Evolutionary conservation across 2,113 vertebrate species (phyloP).

Genomic region (Dolichotis patagonum): DNA sequence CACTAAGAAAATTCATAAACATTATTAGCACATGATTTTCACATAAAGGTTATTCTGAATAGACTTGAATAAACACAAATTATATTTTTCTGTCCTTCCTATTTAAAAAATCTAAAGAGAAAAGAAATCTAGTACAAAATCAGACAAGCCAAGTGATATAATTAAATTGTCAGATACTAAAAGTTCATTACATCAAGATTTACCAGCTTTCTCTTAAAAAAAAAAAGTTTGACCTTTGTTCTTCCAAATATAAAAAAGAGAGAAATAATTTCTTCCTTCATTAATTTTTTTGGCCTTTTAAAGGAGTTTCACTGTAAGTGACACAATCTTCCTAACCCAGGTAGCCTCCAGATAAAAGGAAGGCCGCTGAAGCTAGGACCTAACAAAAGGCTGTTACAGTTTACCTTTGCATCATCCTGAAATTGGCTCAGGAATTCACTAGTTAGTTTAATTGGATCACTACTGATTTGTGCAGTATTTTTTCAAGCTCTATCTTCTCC

Average conservation of each 20-base stretch:
- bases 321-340: background rate
- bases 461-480: background rate
- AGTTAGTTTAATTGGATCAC: background rate
- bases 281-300: background rate
- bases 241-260: constrained; percentile 24
- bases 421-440: background rate
- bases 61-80: background rate
- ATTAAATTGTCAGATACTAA: constrained; percentile 4
- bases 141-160: background rate
- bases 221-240: background rate
- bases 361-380: background rate
- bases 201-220: background rate
- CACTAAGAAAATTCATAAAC: background rate
- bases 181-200: constrained; percentile 2
- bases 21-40: constrained; percentile 2
- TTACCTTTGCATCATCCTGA: background rate
- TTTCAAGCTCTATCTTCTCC: background rate
- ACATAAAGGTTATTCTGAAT: background rate
- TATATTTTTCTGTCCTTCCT: constrained; percentile 23
- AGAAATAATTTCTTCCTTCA: constrained; percentile 12
- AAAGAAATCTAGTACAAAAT: background rate
- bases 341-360: background rate
- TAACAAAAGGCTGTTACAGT: background rate
- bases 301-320: background rate
- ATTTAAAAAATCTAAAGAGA: constrained; percentile 9